Conservation (phyloP, 2,888 invertebrate genomes). For the Polietes domitor region DNA sequence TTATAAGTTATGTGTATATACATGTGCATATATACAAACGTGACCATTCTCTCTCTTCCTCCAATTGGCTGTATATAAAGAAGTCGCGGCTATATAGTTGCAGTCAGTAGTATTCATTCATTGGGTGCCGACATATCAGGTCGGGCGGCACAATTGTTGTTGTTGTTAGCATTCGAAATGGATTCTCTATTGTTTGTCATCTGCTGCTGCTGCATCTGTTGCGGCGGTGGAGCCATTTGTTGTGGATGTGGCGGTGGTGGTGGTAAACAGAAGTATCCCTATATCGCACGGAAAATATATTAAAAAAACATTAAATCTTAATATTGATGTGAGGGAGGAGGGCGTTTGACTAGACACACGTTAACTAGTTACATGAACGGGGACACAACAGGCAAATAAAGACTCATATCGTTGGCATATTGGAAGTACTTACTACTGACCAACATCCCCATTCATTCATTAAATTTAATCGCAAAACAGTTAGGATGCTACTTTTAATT, state of each 20-base stretch:
- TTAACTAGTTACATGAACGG: no score
- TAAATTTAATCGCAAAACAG: no score
- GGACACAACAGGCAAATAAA: no score
- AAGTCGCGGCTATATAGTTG: no score
- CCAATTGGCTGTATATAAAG: no score
- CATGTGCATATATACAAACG: not conserved
- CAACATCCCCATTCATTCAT: no score
- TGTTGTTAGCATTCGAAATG: slow-evolving; percentile 35
- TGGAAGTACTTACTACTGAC: no score
- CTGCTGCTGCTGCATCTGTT: slow-evolving; percentile 41
- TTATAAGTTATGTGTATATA: no score
- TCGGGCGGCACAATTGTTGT: slow-evolving; percentile 31
- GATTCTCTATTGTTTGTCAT: slow-evolving; percentile 19
- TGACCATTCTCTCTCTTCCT: slow-evolving; percentile 1
- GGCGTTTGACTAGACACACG: not conserved
- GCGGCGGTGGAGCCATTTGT: slow-evolving; percentile 53
- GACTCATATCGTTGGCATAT: not conserved
- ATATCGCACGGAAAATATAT: slow-evolving; percentile 12
- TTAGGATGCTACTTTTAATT: no score
- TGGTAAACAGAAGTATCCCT: slow-evolving; percentile 69
- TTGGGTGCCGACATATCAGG: slow-evolving; percentile 36
- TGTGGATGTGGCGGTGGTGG: slow-evolving; percentile 63
- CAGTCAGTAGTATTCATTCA: slow-evolving; percentile 9
- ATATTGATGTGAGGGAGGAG: not conserved
- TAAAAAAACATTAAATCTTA: not conserved